phyloP scores from a whole-genome alignment of 2,888 invertebrate species.

The Macrosoma leucophasiata region DNA sequence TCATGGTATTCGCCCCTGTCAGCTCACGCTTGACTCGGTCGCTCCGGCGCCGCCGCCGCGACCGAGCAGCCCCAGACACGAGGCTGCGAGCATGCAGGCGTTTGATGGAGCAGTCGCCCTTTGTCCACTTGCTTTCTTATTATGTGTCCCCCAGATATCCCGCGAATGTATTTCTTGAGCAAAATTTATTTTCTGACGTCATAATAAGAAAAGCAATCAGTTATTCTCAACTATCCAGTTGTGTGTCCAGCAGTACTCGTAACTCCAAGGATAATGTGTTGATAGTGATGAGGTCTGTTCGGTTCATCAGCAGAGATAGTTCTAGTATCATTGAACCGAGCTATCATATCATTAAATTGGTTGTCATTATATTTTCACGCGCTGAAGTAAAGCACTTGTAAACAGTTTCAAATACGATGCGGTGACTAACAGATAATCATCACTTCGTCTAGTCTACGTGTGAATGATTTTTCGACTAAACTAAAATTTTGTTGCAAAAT shows the following conservation, averaged over 20 bases:
- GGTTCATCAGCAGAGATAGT: constrained; percentile 6
- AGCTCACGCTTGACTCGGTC: constrained; percentile 77
- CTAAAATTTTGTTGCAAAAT: too few relatives aligned
- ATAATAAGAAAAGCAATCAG: constrained; percentile 68
- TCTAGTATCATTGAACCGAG: constrained; percentile 1
- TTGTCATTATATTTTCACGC: too few relatives aligned
- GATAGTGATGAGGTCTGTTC: constrained; percentile 46
- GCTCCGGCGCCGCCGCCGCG: constrained; percentile 39
- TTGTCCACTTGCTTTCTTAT: constrained; percentile 71
- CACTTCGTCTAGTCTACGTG: too few relatives aligned
- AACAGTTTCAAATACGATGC: too few relatives aligned
- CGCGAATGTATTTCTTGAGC: constrained; percentile 16
- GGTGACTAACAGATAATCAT: too few relatives aligned
- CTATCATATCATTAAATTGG: too few relatives aligned
- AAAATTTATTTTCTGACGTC: constrained; percentile 34
- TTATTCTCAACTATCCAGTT: constrained; percentile 55
- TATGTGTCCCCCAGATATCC: constrained; percentile 34
- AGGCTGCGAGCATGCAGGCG: constrained; percentile 74
- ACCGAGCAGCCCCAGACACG: constrained; percentile 75
- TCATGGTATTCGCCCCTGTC: constrained; percentile 97
- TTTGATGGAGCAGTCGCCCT: constrained; percentile 68
- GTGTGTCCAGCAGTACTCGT: constrained; percentile 70
- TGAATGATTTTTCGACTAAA: too few relatives aligned
- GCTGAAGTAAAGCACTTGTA: too few relatives aligned
- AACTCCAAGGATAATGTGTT: constrained; percentile 61